Evolutionary conservation across 2,797 vertebrate species (phyloP).

Genomic region (Paedocypris micromegethes): DNA sequence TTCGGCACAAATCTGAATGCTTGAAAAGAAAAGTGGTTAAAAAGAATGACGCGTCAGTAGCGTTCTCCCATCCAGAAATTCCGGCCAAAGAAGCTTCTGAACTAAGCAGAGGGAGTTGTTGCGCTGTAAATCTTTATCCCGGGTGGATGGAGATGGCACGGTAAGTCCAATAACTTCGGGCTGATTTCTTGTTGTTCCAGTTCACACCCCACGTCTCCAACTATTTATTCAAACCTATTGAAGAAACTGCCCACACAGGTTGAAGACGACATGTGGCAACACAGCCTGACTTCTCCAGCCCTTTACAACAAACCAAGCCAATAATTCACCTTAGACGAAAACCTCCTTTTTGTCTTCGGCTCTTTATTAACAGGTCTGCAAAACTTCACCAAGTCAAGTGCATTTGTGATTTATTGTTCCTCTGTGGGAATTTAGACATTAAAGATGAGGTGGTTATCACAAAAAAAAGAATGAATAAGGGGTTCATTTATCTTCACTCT

Average conservation of each 20-base stretch:
- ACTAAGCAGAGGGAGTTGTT: conserved; percentile 20
- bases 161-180: conserved; percentile 13
- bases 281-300: conserved; percentile 8
- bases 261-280: conserved; percentile 29
- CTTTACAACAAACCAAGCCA: conserved; percentile 11
- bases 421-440: conserved; percentile 9
- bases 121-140: conserved; percentile 37
- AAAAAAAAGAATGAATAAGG: conserved; percentile 30
- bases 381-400: conserved; percentile 12
- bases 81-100: conserved; percentile 27
- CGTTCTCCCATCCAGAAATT: neutral
- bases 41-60: neutral
- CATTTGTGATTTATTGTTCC: conserved; percentile 32
- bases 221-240: conserved; percentile 23
- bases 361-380: conserved; percentile 23
- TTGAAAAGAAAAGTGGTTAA: neutral
- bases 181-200: conserved; percentile 25
- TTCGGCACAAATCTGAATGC: too few species aligned
- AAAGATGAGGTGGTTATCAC: conserved; percentile 19
- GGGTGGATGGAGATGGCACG: conserved; percentile 29
- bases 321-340: conserved; percentile 36
- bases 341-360: conserved; percentile 22
- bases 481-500: conserved; percentile 41
- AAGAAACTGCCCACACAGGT: conserved; percentile 19
- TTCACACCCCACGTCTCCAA: conserved; percentile 20